Evolutionary conservation across 2,888 invertebrate species (phyloP).

Genomic region (Cremastinae sp.): DNA sequence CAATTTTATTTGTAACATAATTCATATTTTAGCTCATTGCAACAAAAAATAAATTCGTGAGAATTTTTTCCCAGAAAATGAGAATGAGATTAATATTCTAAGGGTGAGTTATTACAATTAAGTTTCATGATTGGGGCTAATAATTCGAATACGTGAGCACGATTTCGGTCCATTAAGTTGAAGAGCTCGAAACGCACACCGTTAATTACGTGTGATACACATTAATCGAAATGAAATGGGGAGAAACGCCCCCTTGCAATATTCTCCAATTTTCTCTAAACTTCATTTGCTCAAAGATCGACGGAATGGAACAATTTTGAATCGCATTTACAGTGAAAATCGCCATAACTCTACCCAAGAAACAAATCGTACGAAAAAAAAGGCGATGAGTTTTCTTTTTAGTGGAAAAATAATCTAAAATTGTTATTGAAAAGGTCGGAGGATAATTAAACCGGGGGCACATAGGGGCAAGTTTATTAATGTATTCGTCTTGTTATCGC

Average conservation of each 20-base stretch:
- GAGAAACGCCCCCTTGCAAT: conserved; percentile 1
- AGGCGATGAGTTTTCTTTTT: too few relatives aligned
- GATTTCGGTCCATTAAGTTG: conserved; percentile 44
- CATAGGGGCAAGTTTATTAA: neutral
- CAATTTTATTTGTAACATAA: too few relatives aligned
- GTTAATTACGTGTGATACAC: conserved; percentile 16
- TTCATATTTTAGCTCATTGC: too few relatives aligned
- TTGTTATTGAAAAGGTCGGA: too few relatives aligned
- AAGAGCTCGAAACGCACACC: neutral
- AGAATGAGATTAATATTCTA: too few relatives aligned
- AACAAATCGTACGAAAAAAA: too few relatives aligned
- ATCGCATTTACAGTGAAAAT: conserved; percentile 4
- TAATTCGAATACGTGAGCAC: conserved; percentile 75
- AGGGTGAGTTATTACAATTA: conserved; percentile 61
- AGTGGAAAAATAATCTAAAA: too few relatives aligned
- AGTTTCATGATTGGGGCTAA: conserved; percentile 66
- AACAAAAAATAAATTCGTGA: too few relatives aligned
- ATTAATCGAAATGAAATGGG: conserved; percentile 23
- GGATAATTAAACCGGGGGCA: neutral
- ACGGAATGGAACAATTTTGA: neutral
- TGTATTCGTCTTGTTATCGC: neutral
- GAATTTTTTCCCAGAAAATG: too few relatives aligned
- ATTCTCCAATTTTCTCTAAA: neutral
- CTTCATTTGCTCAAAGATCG: conserved; percentile 21
- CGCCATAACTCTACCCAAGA: neutral